A percentile compares a stretch with the other conserved stretches of the same genome.
Conservation (phyloP, 2,888 invertebrate species). For the Lottia scabra region DNA sequence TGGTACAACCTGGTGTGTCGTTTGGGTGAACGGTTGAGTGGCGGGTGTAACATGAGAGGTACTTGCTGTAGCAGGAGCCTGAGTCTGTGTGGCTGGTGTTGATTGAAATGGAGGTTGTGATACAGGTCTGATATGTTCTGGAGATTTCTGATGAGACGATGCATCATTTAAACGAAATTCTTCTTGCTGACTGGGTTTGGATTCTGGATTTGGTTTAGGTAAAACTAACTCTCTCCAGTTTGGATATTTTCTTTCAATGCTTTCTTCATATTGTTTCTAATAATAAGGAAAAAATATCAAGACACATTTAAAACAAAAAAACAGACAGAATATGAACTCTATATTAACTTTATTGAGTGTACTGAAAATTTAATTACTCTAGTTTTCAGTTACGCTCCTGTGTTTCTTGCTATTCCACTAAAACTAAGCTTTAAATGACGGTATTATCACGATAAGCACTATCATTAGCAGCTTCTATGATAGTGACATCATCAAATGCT, state of each 20-base stretch:
- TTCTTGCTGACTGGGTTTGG: not conserved
- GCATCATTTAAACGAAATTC: not conserved
- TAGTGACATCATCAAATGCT: too few relatives aligned
- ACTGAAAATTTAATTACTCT: too few relatives aligned
- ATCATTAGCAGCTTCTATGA: too few relatives aligned
- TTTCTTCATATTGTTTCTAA: conserved; percentile 59
- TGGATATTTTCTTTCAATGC: conserved; percentile 62
- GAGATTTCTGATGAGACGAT: not conserved
- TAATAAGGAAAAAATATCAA: not conserved
- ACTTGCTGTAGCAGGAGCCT: not conserved
- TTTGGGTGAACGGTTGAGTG: too few relatives aligned
- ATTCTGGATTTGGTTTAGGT: not conserved
- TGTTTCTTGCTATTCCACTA: too few relatives aligned
- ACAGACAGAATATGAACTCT: not conserved
- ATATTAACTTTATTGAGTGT: too few relatives aligned
- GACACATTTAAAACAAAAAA: not conserved
- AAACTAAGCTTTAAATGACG: too few relatives aligned
- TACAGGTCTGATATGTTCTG: not conserved
- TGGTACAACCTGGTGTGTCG: too few relatives aligned
- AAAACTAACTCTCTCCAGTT: conserved; percentile 55
- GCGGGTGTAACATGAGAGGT: not conserved
- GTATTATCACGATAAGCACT: too few relatives aligned
- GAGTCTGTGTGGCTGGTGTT: not conserved
- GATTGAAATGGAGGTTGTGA: not conserved
- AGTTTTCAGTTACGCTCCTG: too few relatives aligned